These are phyloP conservation scores for Lydus trimaculatus DNA, from an alignment of 2,888 invertebrate species.

Conservation along the genomic window DNA sequence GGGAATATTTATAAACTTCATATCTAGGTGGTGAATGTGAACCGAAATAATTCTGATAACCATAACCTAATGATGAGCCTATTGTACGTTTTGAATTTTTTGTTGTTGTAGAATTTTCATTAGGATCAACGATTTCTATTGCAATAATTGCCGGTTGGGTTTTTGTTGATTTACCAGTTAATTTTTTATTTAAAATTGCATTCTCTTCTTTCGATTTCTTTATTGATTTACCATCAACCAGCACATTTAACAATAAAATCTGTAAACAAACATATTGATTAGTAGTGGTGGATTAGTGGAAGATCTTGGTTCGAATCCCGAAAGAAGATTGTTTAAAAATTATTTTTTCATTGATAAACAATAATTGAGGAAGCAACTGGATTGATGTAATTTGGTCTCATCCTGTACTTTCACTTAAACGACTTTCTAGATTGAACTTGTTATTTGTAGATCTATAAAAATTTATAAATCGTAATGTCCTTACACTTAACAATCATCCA, in stretches of 20 bases:
- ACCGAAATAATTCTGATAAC: slow-evolving; percentile 64
- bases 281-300: too few species aligned
- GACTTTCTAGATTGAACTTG: slow-evolving; percentile 20
- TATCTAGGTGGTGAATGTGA: slow-evolving; percentile 65
- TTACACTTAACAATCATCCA: neutral
- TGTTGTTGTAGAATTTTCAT: slow-evolving; percentile 55
- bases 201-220: slow-evolving; percentile 27
- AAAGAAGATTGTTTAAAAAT: too few species aligned
- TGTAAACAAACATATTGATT: too few species aligned
- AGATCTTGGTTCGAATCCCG: too few species aligned
- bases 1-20: slow-evolving; percentile 75
- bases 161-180: slow-evolving; percentile 21
- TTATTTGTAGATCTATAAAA: slow-evolving; percentile 12
- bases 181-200: slow-evolving; percentile 22
- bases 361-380: too few species aligned
- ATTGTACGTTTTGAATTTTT: slow-evolving; percentile 74
- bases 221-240: slow-evolving; percentile 12
- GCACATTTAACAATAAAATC: neutral
- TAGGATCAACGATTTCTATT: slow-evolving; percentile 68
- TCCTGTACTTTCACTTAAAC: slow-evolving; percentile 31
- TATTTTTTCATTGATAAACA: too few species aligned
- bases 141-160: slow-evolving; percentile 67
- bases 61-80: slow-evolving; percentile 76
- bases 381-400: slow-evolving; percentile 29
- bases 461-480: neutral